Evolutionary conservation across 2,113 vertebrate genomes (phyloP).

Genomic region (Emydura subglobosa): DNA sequence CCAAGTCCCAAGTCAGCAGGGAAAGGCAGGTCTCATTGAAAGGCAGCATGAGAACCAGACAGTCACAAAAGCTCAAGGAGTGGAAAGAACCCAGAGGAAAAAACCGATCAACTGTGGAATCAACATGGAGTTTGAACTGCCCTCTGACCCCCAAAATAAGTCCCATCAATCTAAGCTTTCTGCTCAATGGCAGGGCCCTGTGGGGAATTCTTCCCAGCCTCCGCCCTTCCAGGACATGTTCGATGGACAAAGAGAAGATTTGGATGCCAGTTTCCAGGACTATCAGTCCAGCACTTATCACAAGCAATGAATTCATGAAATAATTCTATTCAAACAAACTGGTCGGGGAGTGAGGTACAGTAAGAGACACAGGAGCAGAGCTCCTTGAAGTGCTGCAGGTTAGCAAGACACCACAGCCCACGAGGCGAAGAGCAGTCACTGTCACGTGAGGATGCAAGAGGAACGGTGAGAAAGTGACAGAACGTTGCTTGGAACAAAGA

Average conservation of each 20-base stretch:
- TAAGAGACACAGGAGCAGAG: background rate
- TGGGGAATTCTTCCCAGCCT: background rate
- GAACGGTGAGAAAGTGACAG: background rate
- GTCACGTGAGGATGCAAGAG: background rate
- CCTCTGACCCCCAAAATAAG: rapidly evolving
- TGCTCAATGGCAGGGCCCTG: background rate
- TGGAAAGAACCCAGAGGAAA: background rate
- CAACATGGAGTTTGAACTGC: background rate
- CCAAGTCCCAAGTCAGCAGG: background rate
- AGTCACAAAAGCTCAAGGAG: background rate
- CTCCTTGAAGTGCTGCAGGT: background rate
- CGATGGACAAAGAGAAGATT: background rate
- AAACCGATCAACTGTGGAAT: background rate
- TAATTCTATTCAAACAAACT: background rate
- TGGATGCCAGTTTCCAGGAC: too few relatives aligned
- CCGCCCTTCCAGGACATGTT: rapidly evolving
- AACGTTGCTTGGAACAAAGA: background rate
- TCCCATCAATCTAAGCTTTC: background rate
- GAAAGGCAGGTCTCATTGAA: background rate
- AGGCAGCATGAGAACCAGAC: background rate
- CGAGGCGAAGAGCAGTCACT: background rate
- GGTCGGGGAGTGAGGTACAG: background rate
- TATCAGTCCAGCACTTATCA: background rate
- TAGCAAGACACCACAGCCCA: background rate
- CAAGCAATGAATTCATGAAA: background rate